Evolutionary conservation across 2,113 vertebrate species (phyloP).

Genomic region (Periophthalmus modestus): DNA sequence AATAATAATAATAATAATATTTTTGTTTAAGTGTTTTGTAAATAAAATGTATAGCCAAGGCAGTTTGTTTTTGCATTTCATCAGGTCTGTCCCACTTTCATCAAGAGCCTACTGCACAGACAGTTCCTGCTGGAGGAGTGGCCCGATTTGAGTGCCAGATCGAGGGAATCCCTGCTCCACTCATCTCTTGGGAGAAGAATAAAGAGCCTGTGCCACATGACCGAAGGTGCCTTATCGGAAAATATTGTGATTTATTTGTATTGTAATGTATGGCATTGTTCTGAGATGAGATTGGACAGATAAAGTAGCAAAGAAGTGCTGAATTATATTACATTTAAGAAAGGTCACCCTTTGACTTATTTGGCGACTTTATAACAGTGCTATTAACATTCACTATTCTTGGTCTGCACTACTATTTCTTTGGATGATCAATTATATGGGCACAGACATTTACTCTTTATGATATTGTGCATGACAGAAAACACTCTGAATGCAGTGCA

Average conservation of each 20-base stretch:
- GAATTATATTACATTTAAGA: background rate
- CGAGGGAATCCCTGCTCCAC: slow-evolving; percentile 86
- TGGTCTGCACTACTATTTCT: background rate
- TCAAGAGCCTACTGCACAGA: slow-evolving; percentile 84
- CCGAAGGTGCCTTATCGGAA: slow-evolving; percentile 77
- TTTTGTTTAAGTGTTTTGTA: background rate
- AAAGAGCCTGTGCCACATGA: slow-evolving; percentile 74
- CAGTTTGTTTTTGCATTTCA: background rate
- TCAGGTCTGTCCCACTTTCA: slow-evolving; percentile 85
- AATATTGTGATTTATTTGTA: background rate
- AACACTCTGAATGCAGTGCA: background rate
- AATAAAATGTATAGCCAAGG: background rate
- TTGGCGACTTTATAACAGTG: background rate
- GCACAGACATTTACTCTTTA: no score
- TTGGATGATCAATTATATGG: background rate
- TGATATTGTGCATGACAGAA: background rate
- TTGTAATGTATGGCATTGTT: background rate
- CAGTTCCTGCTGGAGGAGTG: slow-evolving; percentile 80
- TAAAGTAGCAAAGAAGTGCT: background rate
- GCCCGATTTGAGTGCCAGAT: slow-evolving; percentile 90
- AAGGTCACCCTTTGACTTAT: background rate
- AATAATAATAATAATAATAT: background rate
- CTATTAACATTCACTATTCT: background rate
- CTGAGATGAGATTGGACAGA: background rate
- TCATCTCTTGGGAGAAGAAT: slow-evolving; percentile 93